Conservation (phyloP, 2,113 vertebrate species). For the Zosterops hypoxanthus region DNA sequence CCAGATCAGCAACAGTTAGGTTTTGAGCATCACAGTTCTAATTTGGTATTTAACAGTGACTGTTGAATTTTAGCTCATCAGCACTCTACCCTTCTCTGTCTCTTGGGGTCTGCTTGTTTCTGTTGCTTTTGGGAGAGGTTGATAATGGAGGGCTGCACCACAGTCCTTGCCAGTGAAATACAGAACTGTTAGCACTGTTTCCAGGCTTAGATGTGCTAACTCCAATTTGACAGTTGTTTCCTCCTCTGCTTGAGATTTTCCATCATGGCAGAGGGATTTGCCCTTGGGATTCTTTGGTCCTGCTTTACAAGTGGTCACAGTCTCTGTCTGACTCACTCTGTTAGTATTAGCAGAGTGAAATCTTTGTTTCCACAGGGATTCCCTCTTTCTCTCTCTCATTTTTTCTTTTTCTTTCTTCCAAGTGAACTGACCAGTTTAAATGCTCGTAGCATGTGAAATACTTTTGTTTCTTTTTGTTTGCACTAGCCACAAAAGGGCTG, state of each 20-base stretch:
- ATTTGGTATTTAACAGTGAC: neutral
- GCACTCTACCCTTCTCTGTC: neutral
- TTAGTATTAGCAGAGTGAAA: neutral
- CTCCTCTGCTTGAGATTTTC: neutral
- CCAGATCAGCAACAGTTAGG: neutral
- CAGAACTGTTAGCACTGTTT: neutral
- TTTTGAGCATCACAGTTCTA: neutral
- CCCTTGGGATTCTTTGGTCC: neutral
- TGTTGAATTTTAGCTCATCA: neutral
- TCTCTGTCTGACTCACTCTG: neutral
- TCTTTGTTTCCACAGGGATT: constrained; percentile 24
- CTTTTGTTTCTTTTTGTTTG: neutral
- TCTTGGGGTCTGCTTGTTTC: neutral
- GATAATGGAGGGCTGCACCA: neutral
- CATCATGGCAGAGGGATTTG: neutral
- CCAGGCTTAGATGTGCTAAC: neutral
- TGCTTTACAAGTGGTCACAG: neutral
- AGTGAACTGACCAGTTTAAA: neutral
- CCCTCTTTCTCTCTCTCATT: neutral
- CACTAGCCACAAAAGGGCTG: neutral
- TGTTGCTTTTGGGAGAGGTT: neutral
- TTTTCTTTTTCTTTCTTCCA: neutral
- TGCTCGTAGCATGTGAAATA: neutral
- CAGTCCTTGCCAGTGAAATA: neutral
- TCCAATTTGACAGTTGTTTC: neutral